Conservation (phyloP, 2,113 vertebrate genomes). For the Actenoides lindsayi region DNA sequence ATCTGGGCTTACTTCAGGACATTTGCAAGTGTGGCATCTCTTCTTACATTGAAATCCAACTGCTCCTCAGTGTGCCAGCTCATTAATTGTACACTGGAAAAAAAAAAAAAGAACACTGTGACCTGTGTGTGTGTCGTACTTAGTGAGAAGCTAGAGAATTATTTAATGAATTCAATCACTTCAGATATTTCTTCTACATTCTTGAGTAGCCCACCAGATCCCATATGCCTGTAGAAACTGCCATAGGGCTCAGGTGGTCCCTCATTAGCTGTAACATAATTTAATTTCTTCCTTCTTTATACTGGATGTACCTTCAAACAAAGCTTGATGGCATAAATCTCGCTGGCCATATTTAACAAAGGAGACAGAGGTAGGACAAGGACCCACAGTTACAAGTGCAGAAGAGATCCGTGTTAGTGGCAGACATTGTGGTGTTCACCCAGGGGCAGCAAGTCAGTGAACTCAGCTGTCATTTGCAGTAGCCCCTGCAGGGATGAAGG, state of each 20-base stretch:
- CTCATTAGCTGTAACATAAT: constrained; percentile 44
- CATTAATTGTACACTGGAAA: constrained; percentile 26
- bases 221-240: constrained; percentile 22
- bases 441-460: background rate
- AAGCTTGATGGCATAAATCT: constrained; percentile 26
- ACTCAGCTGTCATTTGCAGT: constrained; percentile 22
- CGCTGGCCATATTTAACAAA: constrained; percentile 9
- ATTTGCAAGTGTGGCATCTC: background rate
- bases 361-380: background rate
- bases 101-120: constrained; percentile 12
- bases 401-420: background rate
- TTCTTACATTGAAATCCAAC: constrained; percentile 20
- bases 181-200: constrained; percentile 50
- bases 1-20: background rate
- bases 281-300: constrained; percentile 53
- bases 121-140: background rate
- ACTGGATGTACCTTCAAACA: constrained; percentile 23
- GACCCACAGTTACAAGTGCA: background rate
- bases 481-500: background rate
- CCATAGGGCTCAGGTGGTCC: constrained; percentile 47
- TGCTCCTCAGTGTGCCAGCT: constrained; percentile 17
- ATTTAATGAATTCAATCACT: constrained; percentile 47
- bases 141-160: constrained; percentile 48
- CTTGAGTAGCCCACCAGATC: constrained; percentile 40
- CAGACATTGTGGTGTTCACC: background rate